Percentiles rank a stretch among this genome's conserved stretches.
Conservation (phyloP, 2,797 vertebrate species). For the Rhinichthys osculus region DNA sequence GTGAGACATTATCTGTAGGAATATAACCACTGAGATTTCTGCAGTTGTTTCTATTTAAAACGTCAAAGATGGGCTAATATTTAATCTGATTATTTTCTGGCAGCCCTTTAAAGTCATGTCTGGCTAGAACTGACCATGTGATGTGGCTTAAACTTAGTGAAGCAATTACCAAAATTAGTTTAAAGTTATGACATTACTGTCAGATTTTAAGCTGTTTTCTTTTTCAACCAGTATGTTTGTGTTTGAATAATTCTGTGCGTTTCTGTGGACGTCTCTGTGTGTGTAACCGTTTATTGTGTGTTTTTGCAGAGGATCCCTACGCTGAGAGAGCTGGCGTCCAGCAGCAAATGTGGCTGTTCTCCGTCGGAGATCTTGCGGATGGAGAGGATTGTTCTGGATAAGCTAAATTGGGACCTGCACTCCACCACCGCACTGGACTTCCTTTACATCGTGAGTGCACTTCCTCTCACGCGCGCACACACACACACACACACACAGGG, state of each 20-base stretch:
- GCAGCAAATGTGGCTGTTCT: slow-evolving; percentile 94
- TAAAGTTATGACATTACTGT: background rate
- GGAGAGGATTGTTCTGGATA: slow-evolving; percentile 97
- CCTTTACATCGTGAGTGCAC: slow-evolving; percentile 90
- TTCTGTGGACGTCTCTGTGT: background rate
- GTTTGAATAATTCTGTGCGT: background rate
- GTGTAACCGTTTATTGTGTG: slow-evolving; percentile 16
- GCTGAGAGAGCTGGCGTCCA: slow-evolving; percentile 86
- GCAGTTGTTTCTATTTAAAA: background rate
- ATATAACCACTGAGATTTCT: background rate
- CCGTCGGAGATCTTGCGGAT: slow-evolving; percentile 94
- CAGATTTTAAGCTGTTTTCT: background rate
- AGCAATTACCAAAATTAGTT: background rate
- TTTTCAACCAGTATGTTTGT: slow-evolving; percentile 35
- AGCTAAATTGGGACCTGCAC: slow-evolving; percentile 96
- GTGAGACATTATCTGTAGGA: background rate
- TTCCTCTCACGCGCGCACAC: background rate
- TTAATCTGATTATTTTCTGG: slow-evolving; percentile 15
- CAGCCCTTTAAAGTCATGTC: slow-evolving; percentile 4
- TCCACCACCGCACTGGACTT: slow-evolving; percentile 93
- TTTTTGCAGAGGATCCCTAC: slow-evolving; percentile 86
- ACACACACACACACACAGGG: background rate
- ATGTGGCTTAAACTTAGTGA: background rate
- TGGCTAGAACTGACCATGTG: background rate
- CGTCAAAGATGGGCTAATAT: background rate